These are phyloP conservation scores for Labeo rohita DNA, from an alignment of 2,113 vertebrate species.

Conservation along the genomic window DNA sequence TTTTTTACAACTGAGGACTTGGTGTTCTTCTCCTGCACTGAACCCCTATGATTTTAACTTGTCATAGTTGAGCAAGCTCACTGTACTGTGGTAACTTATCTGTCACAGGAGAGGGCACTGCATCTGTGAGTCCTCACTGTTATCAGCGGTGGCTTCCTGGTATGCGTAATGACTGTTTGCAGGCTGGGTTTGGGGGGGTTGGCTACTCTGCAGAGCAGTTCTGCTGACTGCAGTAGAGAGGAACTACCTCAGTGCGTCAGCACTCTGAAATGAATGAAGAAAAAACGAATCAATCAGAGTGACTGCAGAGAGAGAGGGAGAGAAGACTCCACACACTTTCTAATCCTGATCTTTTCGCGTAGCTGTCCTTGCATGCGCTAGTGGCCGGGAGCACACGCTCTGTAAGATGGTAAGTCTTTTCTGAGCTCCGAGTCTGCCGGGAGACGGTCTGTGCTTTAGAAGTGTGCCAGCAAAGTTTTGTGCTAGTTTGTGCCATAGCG, in stretches of 20 bases:
- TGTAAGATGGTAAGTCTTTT: conserved; percentile 77
- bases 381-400: conserved; percentile 55
- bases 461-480: conserved; percentile 50
- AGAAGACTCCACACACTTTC: conserved; percentile 62
- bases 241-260: conserved; percentile 83
- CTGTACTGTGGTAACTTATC: conserved; percentile 9
- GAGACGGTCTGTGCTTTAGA: not conserved
- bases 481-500: conserved; percentile 6
- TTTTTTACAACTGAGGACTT: conserved; percentile 17
- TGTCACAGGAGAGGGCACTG: conserved; percentile 37
- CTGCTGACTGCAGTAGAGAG: conserved; percentile 81
- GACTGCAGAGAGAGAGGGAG: conserved; percentile 74
- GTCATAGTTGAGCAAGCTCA: not conserved
- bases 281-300: conserved; percentile 74
- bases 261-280: conserved; percentile 86
- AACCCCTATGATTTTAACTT: not conserved
- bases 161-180: conserved; percentile 75
- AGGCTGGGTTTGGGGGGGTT: conserved; percentile 60
- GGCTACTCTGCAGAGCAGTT: conserved; percentile 76
- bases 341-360: conserved; percentile 69
- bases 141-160: conserved; percentile 67
- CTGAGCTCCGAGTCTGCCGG: conserved; percentile 12
- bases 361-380: conserved; percentile 62
- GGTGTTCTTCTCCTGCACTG: not conserved
- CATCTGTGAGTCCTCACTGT: conserved; percentile 46